phyloP scores from a whole-genome alignment of 1,140 invertebrate genomes.

The Oscheius sp. region DNA sequence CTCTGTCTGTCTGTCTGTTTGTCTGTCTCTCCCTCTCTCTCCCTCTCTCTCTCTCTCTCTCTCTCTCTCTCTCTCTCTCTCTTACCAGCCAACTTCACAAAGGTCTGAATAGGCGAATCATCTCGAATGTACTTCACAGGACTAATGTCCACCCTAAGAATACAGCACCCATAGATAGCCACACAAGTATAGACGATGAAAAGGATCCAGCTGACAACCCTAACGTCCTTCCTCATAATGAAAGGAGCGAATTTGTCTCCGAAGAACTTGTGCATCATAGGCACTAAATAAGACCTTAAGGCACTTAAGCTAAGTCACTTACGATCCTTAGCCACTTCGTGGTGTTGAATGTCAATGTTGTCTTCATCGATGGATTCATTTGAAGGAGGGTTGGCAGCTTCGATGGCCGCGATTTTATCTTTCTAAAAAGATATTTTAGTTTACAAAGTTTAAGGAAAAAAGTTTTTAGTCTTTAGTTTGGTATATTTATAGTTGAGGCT shows the following conservation, averaged over 20 bases:
- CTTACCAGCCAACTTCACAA: slow-evolving; percentile 56
- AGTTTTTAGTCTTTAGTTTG: too few relatives aligned
- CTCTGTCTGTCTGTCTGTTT: too few relatives aligned
- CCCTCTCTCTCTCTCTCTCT: too few relatives aligned
- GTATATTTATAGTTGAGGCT: too few relatives aligned
- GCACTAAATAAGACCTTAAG: slow-evolving; percentile 45
- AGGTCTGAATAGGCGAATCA: slow-evolving; percentile 60
- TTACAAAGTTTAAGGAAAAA: too few relatives aligned
- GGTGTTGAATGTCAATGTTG: slow-evolving; percentile 26
- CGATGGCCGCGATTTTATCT: background rate
- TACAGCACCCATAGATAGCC: slow-evolving; percentile 57
- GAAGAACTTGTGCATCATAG: slow-evolving; percentile 57
- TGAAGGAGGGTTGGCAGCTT: background rate
- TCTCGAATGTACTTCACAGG: slow-evolving; percentile 57
- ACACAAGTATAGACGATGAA: slow-evolving; percentile 52
- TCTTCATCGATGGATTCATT: slow-evolving; percentile 19
- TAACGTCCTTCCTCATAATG: slow-evolving; percentile 52
- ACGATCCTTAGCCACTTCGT: slow-evolving; percentile 43
- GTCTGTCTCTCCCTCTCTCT: too few relatives aligned
- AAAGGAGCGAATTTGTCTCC: slow-evolving; percentile 55
- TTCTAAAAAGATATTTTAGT: background rate
- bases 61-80: too few relatives aligned
- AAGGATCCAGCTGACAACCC: slow-evolving; percentile 47
- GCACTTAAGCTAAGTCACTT: background rate
- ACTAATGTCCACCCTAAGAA: slow-evolving; percentile 58